phyloP scores from a whole-genome alignment of 2,113 vertebrate genomes.

The Mustelus asterias region DNA sequence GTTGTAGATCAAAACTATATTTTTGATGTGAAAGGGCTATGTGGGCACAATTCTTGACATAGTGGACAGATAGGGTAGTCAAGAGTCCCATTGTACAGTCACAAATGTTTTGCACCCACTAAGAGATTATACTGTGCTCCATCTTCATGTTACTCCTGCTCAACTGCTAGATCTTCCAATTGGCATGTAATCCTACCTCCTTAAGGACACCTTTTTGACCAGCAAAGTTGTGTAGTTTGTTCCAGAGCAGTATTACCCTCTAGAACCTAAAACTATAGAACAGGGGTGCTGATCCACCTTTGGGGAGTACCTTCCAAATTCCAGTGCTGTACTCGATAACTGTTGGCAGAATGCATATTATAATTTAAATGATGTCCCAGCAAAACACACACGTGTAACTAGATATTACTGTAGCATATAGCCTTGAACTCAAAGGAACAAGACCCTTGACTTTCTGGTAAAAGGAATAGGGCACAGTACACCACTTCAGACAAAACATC shows the following conservation, averaged over 20 bases:
- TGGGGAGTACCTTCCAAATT: too few relatives aligned
- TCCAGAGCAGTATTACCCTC: background rate
- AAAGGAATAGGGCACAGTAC: too few relatives aligned
- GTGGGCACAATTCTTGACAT: background rate
- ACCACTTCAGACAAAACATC: too few relatives aligned
- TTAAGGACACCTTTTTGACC: too few relatives aligned
- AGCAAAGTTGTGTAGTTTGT: too few relatives aligned
- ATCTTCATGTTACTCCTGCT: background rate
- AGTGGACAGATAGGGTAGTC: background rate
- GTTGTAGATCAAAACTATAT: background rate
- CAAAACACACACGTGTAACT: background rate
- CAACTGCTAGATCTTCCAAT: too few relatives aligned
- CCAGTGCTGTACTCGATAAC: too few relatives aligned
- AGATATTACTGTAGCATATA: background rate
- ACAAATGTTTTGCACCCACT: background rate
- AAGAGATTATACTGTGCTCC: background rate
- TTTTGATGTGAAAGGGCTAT: background rate
- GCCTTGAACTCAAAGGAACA: too few relatives aligned
- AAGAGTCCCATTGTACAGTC: background rate
- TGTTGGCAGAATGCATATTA: background rate
- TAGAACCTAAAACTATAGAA: background rate
- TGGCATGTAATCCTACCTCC: too few relatives aligned
- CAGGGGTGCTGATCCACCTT: background rate
- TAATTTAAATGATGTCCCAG: background rate
- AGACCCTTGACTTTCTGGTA: too few relatives aligned